phyloP scores from a whole-genome alignment of 2,113 vertebrate genomes.

The Sminthopsis crassicaudata region DNA sequence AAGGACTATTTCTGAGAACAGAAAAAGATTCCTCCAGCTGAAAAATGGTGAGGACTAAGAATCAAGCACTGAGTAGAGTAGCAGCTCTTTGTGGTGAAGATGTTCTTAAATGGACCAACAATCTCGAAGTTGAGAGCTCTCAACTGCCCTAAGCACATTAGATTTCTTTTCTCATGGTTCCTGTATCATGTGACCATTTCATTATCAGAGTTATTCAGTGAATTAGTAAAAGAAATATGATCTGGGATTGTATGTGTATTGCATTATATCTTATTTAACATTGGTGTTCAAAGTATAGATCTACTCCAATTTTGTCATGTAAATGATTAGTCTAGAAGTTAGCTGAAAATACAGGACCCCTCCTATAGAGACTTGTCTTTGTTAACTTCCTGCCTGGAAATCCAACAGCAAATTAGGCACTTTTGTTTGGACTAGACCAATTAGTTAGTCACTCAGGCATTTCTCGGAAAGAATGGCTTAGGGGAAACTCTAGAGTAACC shows the following conservation, averaged over 20 bases:
- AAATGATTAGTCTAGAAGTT: background rate
- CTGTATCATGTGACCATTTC: background rate
- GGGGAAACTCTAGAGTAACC: background rate
- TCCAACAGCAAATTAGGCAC: slow-evolving; percentile 25
- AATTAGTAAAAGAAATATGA: too few species aligned
- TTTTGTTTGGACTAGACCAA: slow-evolving; percentile 39
- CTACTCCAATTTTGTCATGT: background rate
- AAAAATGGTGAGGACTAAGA: background rate
- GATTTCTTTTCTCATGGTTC: background rate
- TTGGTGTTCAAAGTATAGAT: background rate
- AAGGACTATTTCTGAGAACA: background rate
- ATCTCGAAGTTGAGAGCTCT: background rate
- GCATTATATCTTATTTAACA: background rate
- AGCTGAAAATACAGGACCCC: too few species aligned
- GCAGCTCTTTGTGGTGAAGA: background rate
- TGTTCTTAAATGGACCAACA: background rate
- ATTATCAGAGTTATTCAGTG: too few species aligned
- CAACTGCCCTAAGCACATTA: background rate
- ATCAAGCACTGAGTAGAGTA: background rate
- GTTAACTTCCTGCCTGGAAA: slow-evolving; percentile 27
- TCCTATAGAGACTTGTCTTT: background rate
- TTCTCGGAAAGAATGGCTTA: slow-evolving; percentile 16
- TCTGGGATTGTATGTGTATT: background rate
- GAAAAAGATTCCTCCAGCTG: background rate
- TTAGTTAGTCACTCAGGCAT: slow-evolving; percentile 8